A percentile compares a stretch with the other conserved stretches of the same genome.
These are phyloP conservation scores for Thunnus maccoyii DNA, from an alignment of 2,113 vertebrate genomes.

Conservation along the genomic window DNA sequence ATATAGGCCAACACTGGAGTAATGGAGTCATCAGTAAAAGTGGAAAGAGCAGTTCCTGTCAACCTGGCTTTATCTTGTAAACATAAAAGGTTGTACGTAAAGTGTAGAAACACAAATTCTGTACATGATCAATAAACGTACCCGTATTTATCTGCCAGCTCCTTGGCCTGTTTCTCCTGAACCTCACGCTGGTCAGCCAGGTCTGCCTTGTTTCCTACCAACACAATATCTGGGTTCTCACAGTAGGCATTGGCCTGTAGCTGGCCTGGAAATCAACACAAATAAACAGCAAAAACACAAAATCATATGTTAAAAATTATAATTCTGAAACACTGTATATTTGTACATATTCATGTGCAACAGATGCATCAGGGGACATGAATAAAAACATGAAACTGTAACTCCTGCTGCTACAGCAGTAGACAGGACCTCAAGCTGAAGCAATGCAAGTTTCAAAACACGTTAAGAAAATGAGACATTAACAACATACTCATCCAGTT, in stretches of 20 bases:
- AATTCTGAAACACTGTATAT: not conserved
- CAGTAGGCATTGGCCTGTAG: conserved; percentile 97
- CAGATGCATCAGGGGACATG: not conserved
- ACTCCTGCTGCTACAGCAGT: not conserved
- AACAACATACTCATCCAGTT: conserved; percentile 96
- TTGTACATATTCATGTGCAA: not conserved
- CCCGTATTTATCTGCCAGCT: conserved; percentile 96
- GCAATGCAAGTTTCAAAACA: not conserved
- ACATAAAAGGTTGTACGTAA: too few relatives aligned
- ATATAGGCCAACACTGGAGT: too few relatives aligned
- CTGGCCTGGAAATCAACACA: conserved; percentile 82
- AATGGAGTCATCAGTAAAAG: too few relatives aligned
- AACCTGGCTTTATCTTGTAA: too few relatives aligned
- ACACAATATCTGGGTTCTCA: conserved; percentile 95
- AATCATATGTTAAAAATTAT: not conserved
- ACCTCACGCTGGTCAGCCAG: conserved; percentile 94
- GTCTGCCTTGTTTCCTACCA: conserved; percentile 96
- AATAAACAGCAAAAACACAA: not conserved
- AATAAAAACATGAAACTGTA: not conserved
- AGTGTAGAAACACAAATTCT: not conserved
- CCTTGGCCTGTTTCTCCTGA: conserved; percentile 93
- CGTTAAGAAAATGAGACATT: not conserved
- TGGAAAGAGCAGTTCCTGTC: too few relatives aligned
- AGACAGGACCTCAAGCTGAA: not conserved
- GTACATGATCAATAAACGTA: conserved; percentile 58